Percentiles rank a stretch among this genome's conserved stretches.
These are phyloP conservation scores for Nibea albiflora DNA, from an alignment of 2,113 vertebrate genomes.

Conservation along the genomic window DNA sequence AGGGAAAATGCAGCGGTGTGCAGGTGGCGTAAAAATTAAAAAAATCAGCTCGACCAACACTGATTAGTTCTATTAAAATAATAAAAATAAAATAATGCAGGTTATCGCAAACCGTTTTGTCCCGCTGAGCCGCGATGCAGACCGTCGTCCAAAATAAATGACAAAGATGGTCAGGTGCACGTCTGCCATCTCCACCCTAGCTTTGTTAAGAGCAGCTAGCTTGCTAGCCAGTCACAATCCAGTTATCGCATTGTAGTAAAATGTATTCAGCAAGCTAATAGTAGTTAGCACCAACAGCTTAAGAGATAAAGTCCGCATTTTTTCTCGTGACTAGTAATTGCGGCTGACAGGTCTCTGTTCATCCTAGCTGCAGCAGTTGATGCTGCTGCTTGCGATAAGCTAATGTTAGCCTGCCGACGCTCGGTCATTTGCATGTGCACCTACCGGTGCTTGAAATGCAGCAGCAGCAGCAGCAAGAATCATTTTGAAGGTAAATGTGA, in stretches of 20 bases:
- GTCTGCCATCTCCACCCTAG: slow-evolving; percentile 40
- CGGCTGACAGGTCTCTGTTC: slow-evolving; percentile 24
- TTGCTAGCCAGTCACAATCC: neutral
- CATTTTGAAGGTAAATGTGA: slow-evolving; percentile 17
- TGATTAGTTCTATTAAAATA: neutral
- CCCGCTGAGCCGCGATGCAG: neutral
- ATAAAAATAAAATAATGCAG: neutral
- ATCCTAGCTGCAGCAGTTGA: slow-evolving; percentile 34
- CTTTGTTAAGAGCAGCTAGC: slow-evolving; percentile 37
- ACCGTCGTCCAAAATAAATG: neutral
- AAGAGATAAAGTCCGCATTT: slow-evolving; percentile 16
- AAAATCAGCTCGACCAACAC: neutral
- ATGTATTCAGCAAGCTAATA: neutral
- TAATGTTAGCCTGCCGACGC: slow-evolving; percentile 38
- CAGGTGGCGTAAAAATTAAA: neutral
- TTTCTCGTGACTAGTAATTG: neutral
- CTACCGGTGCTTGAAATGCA: slow-evolving; percentile 24
- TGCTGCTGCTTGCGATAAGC: slow-evolving; percentile 36
- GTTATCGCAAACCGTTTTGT: no score
- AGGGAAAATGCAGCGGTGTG: slow-evolving; percentile 10
- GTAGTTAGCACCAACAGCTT: no score
- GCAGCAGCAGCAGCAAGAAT: neutral
- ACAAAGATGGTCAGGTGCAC: slow-evolving; percentile 46
- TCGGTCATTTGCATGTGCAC: slow-evolving; percentile 33
- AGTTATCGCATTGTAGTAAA: neutral